Evolutionary conservation across 1,140 invertebrate species (phyloP).

Genomic region (Grapholita molesta): DNA sequence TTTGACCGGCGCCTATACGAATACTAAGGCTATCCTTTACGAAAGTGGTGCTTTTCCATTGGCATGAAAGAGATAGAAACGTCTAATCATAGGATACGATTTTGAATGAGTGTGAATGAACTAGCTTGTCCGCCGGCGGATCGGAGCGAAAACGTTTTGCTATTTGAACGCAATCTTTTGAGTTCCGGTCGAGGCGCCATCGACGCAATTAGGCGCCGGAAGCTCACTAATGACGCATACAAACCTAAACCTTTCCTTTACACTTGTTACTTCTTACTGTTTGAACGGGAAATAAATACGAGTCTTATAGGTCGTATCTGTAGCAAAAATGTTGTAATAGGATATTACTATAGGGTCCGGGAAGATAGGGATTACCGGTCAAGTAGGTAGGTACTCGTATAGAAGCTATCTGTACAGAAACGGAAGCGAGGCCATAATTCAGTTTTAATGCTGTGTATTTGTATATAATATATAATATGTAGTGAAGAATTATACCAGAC

Average conservation of each 20-base stretch:
- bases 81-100: slow-evolving; percentile 13
- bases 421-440: too few species aligned
- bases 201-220: slow-evolving; percentile 66
- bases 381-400: too few species aligned
- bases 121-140: slow-evolving; percentile 24
- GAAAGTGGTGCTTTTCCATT: not conserved
- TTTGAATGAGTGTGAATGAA: not conserved
- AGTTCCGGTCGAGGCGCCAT: slow-evolving; percentile 59
- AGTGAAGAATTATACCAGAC: too few species aligned
- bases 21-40: not conserved
- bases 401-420: too few species aligned
- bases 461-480: too few species aligned
- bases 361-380: too few species aligned
- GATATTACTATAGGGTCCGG: too few species aligned
- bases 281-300: slow-evolving; percentile 10
- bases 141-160: slow-evolving; percentile 37
- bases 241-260: slow-evolving; percentile 37
- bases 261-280: slow-evolving; percentile 14
- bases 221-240: slow-evolving; percentile 57
- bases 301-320: not conserved
- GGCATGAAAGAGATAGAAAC: slow-evolving; percentile 6
- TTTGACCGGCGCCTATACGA: not conserved
- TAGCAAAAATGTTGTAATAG: not conserved
- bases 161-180: slow-evolving; percentile 70
- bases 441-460: too few species aligned